phyloP scores from a whole-genome alignment of 2,113 vertebrate species.

The Zapus hudsonius region DNA sequence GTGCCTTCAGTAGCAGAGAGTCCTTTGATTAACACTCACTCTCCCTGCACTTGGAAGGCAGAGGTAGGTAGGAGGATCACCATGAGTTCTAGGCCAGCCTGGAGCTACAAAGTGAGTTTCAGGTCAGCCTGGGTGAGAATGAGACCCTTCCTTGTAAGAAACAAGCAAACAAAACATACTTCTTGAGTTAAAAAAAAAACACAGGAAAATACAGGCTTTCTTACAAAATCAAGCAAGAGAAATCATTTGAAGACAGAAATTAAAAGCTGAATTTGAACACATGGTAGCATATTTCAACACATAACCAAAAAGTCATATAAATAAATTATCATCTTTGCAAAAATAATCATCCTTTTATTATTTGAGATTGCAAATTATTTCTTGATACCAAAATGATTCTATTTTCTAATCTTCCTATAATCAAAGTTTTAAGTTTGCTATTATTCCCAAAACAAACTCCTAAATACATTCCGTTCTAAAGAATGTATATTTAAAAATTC shows the following conservation, averaged over 20 bases:
- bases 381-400: not conserved
- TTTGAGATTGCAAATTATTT: not conserved
- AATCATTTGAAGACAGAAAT: not conserved
- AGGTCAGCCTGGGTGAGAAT: too few relatives aligned
- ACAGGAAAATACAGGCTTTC: not conserved
- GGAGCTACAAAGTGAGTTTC: too few relatives aligned
- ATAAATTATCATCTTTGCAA: not conserved
- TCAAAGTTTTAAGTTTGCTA: constrained; percentile 36
- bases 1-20: not conserved
- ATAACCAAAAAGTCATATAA: not conserved
- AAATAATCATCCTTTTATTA: not conserved
- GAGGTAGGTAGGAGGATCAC: too few relatives aligned
- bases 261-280: not conserved
- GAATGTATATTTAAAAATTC: not conserved
- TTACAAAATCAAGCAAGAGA: not conserved
- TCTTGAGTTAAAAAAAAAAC: constrained; percentile 21
- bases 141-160: too few relatives aligned
- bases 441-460: not conserved
- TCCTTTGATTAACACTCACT: not conserved
- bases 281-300: not conserved
- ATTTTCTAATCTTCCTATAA: not conserved
- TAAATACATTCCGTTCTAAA: constrained; percentile 14
- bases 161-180: not conserved
- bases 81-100: too few relatives aligned
- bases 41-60: too few relatives aligned